Evolutionary conservation across 2,113 vertebrate species (phyloP).

Genomic region (Sturnira hondurensis): DNA sequence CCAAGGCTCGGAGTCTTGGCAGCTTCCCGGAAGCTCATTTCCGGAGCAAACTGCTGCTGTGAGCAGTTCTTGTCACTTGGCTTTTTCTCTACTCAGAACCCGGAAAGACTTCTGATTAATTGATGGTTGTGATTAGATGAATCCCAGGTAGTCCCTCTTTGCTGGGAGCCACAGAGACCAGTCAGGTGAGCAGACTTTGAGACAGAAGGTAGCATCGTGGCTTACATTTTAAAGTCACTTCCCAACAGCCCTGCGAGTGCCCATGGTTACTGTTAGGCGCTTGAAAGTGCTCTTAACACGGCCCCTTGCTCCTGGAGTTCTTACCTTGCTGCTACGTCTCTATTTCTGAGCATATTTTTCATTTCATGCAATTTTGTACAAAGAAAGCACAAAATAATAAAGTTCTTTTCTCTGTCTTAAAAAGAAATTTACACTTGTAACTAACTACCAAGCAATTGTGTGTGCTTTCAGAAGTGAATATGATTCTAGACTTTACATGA

Average conservation of each 20-base stretch:
- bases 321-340: background rate
- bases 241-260: fast-evolving
- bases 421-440: background rate
- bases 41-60: background rate
- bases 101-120: background rate
- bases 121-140: background rate
- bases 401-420: background rate
- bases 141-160: background rate
- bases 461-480: background rate
- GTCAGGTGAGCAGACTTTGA: background rate
- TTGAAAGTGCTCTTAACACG: fast-evolving
- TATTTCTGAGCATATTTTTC: background rate
- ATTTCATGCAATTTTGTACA: background rate
- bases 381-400: background rate
- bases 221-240: background rate
- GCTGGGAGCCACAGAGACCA: background rate
- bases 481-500: background rate
- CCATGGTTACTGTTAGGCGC: fast-evolving
- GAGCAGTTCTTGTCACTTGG: background rate
- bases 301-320: background rate
- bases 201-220: fast-evolving
- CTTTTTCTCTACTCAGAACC: background rate
- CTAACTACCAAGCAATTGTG: background rate
- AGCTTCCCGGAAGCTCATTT: background rate
- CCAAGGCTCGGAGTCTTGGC: background rate